These are phyloP conservation scores for Caenorhabditis uteleia DNA, from an alignment of 2,888 invertebrate genomes.

Conservation along the genomic window DNA sequence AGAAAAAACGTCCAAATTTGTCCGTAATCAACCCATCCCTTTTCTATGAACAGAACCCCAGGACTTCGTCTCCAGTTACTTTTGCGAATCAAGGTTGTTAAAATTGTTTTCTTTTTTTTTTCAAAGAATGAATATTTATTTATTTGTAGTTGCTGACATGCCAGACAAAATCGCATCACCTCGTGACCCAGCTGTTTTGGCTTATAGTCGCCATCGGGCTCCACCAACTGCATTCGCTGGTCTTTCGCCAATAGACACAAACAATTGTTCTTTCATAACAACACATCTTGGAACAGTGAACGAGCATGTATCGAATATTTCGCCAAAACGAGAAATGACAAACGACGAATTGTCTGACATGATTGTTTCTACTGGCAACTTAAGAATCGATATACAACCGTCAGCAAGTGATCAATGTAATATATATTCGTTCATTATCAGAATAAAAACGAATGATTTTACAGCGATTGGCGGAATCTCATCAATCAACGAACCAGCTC, in stretches of 20 bases:
- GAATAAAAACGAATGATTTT: not conserved
- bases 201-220: constrained; percentile 19
- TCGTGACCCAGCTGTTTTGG: constrained; percentile 33
- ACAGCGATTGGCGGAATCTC: too few species aligned
- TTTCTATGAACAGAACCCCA: constrained; percentile 35
- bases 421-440: not conserved
- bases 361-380: constrained; percentile 39
- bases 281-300: constrained; percentile 14
- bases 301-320: not conserved
- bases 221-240: constrained; percentile 21
- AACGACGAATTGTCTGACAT: constrained; percentile 39
- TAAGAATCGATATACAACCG: constrained; percentile 13
- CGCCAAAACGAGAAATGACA: constrained; percentile 18
- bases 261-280: constrained; percentile 26
- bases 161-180: constrained; percentile 15
- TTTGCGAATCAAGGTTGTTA: not conserved
- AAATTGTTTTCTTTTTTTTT: constrained; percentile 4
- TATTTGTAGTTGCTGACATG: constrained; percentile 4
- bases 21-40: constrained; percentile 36
- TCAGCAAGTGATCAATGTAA: too few species aligned
- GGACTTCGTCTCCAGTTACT: constrained; percentile 30
- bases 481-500: constrained; percentile 23
- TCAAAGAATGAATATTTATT: too few species aligned
- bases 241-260: constrained; percentile 30
- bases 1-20: constrained; percentile 28